Percentiles rank a stretch among this genome's conserved stretches.
These are phyloP conservation scores for Apistogramma diplotaenia DNA, from an alignment of 2,113 vertebrate genomes.

Conservation along the genomic window DNA sequence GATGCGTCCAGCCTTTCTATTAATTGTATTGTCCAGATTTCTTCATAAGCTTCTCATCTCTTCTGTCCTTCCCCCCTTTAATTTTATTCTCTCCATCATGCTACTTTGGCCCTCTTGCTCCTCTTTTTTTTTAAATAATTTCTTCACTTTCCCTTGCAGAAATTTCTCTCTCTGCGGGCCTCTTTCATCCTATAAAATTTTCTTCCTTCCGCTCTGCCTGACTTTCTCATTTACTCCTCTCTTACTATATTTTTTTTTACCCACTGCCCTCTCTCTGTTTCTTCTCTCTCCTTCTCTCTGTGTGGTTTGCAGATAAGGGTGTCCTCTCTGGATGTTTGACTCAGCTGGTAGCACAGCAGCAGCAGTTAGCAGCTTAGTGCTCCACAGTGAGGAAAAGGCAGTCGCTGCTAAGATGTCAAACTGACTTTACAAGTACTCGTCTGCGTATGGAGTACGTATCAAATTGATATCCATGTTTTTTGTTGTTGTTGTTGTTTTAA, in stretches of 20 bases:
- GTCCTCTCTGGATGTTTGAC: constrained; percentile 41
- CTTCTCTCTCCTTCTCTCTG: constrained; percentile 15
- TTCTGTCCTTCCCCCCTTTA: background rate
- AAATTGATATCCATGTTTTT: background rate
- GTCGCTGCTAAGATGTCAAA: constrained; percentile 31
- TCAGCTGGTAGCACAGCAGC: constrained; percentile 35
- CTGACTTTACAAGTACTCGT: constrained; percentile 23
- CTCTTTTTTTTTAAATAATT: background rate
- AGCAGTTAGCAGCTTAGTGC: constrained; percentile 41
- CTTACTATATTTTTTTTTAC: background rate
- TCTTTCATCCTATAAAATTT: constrained; percentile 11
- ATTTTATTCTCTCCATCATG: background rate
- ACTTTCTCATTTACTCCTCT: constrained; percentile 23
- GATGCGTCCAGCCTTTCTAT: constrained; percentile 14
- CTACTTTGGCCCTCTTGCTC: background rate
- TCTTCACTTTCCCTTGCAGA: background rate
- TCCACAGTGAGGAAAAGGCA: constrained; percentile 18
- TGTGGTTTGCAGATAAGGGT: constrained; percentile 46
- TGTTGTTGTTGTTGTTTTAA: background rate
- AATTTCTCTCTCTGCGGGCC: background rate
- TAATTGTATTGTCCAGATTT: background rate
- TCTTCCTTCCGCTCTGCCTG: background rate
- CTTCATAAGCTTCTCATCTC: background rate
- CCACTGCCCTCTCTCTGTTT: background rate
- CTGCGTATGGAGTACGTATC: background rate